Evolutionary conservation across 2,797 vertebrate genomes (phyloP).

Genomic region (Catostomus latipinnis): DNA sequence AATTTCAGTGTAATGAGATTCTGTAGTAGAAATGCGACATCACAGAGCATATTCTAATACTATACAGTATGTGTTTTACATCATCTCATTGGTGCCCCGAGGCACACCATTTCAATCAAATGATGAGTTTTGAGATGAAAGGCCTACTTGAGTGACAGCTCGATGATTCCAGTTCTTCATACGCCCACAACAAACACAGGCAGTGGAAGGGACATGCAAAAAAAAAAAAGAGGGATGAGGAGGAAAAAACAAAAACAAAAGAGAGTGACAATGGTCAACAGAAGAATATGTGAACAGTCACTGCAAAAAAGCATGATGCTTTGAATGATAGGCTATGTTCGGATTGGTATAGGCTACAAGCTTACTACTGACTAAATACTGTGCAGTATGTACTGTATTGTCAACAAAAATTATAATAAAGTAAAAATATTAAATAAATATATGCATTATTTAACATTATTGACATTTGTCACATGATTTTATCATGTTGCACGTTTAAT

Average conservation of each 20-base stretch:
- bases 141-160: constrained; percentile 87
- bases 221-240: constrained; percentile 62
- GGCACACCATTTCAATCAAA: constrained; percentile 68
- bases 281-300: constrained; percentile 46
- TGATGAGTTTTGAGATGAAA: constrained; percentile 63
- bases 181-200: constrained; percentile 81
- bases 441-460: too few relatives aligned
- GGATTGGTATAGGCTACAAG: too few relatives aligned
- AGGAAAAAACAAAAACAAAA: constrained; percentile 69
- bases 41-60: neutral
- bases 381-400: too few relatives aligned
- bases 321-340: neutral
- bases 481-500: too few relatives aligned
- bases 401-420: too few relatives aligned
- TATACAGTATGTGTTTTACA: constrained; percentile 32
- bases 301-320: constrained; percentile 48
- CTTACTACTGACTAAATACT: too few relatives aligned
- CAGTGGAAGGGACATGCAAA: constrained; percentile 80
- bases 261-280: constrained; percentile 66
- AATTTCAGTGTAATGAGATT: neutral
- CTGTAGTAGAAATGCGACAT: neutral
- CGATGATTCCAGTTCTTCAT: constrained; percentile 85
- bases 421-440: too few relatives aligned
- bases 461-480: too few relatives aligned
- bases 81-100: constrained; percentile 61